Conservation (phyloP, 2,888 invertebrate genomes). For the Dynastes grantii region DNA sequence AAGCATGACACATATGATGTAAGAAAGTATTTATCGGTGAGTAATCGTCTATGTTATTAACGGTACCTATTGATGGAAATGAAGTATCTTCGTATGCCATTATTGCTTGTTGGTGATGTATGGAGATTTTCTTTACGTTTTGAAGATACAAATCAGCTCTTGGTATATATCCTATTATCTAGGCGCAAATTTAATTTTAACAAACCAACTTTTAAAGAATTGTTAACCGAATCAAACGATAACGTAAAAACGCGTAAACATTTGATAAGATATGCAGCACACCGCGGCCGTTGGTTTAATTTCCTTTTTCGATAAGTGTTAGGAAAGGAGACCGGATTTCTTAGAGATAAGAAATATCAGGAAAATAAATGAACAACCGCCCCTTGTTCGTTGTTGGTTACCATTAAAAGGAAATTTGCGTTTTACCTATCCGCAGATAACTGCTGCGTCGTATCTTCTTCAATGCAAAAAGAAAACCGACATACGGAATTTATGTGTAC, state of each 20-base stretch:
- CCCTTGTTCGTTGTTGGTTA: conserved; percentile 29
- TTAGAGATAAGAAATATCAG: conserved; percentile 41
- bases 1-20: background rate
- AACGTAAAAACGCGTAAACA: conserved; percentile 32
- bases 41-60: background rate
- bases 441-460: background rate
- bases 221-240: conserved; percentile 31
- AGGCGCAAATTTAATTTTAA: background rate
- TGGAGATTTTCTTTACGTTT: too few species aligned
- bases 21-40: background rate
- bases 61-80: background rate
- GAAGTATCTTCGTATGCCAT: background rate
- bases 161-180: background rate
- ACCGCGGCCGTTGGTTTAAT: conserved; percentile 38
- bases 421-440: conserved; percentile 28
- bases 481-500: background rate
- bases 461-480: background rate
- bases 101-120: too few species aligned
- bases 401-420: conserved; percentile 38
- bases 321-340: conserved; percentile 33
- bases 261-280: conserved; percentile 24
- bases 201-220: conserved; percentile 2
- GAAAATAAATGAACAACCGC: conserved; percentile 41
- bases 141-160: too few species aligned
- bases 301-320: conserved; percentile 45